Percentiles rank a stretch among this genome's conserved stretches.
Conservation (phyloP, 2,888 invertebrate genomes). For the Drosophila nigricruria region DNA sequence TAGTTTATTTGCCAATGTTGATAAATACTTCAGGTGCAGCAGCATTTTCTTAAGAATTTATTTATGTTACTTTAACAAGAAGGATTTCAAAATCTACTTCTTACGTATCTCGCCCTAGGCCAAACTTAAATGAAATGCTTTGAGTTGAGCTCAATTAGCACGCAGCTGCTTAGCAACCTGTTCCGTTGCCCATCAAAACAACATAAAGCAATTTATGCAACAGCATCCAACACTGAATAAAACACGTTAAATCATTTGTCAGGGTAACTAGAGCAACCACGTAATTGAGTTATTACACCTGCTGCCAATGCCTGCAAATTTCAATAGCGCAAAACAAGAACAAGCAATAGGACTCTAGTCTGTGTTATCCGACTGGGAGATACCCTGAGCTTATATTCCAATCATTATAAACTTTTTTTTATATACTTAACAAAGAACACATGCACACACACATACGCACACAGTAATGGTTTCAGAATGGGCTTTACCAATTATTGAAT, state of each 20-base stretch:
- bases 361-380: background rate
- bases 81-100: background rate
- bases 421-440: too few relatives aligned
- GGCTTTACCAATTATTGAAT: too few relatives aligned
- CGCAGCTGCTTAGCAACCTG: slow-evolving; percentile 27
- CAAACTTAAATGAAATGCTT: slow-evolving; percentile 29
- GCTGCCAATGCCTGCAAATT: slow-evolving; percentile 32
- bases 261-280: slow-evolving; percentile 59
- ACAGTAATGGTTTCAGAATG: too few relatives aligned
- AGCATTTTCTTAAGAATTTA: slow-evolving; percentile 47
- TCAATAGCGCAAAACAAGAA: slow-evolving; percentile 2
- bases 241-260: slow-evolving; percentile 44
- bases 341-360: background rate
- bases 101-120: background rate
- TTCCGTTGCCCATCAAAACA: slow-evolving; percentile 1
- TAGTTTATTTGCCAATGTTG: slow-evolving; percentile 60
- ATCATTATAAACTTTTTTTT: too few relatives aligned
- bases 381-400: background rate
- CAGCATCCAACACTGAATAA: slow-evolving; percentile 19
- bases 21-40: slow-evolving; percentile 59
- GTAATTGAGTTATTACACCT: slow-evolving; percentile 74
- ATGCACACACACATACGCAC: too few relatives aligned
- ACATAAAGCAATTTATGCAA: slow-evolving; percentile 36
- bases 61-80: slow-evolving; percentile 53
- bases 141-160: slow-evolving; percentile 48